These are phyloP conservation scores for Pagetopsis macropterus DNA, from an alignment of 2,797 vertebrate species.

Conservation along the genomic window DNA sequence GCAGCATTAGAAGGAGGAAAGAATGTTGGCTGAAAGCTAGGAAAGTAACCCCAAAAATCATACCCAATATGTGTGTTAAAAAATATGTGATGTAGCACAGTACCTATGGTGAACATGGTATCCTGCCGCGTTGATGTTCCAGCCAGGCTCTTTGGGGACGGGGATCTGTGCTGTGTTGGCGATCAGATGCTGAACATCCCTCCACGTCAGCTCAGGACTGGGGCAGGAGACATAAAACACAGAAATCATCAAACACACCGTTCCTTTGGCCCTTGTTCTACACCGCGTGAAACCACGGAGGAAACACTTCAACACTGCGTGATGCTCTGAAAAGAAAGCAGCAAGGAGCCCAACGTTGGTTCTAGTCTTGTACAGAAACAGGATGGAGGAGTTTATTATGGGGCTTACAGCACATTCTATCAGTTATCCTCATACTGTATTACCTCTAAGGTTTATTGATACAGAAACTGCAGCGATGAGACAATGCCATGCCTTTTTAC, in stretches of 20 bases:
- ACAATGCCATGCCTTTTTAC: slow-evolving; percentile 60
- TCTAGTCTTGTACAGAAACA: slow-evolving; percentile 34
- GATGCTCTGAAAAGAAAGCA: slow-evolving; percentile 61
- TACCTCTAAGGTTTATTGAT: slow-evolving; percentile 65
- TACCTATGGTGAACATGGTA: slow-evolving; percentile 87
- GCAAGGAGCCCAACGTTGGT: slow-evolving; percentile 43
- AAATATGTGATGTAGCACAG: slow-evolving; percentile 1
- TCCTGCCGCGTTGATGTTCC: slow-evolving; percentile 82
- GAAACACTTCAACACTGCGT: slow-evolving; percentile 63
- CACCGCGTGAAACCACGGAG: slow-evolving; percentile 67
- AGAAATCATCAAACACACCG: slow-evolving; percentile 68
- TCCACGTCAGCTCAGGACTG: slow-evolving; percentile 85
- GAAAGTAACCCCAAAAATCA: neutral
- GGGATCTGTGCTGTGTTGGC: slow-evolving; percentile 83
- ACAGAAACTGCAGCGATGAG: slow-evolving; percentile 60
- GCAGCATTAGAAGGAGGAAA: neutral
- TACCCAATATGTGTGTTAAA: neutral
- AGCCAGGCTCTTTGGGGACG: slow-evolving; percentile 77
- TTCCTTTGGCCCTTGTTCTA: slow-evolving; percentile 57
- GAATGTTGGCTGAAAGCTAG: neutral
- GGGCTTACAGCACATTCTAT: slow-evolving; percentile 33
- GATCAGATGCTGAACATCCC: slow-evolving; percentile 84
- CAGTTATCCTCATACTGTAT: slow-evolving; percentile 49
- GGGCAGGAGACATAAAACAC: slow-evolving; percentile 74
- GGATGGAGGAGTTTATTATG: slow-evolving; percentile 44